phyloP scores from a whole-genome alignment of 2,113 vertebrate species.

The Sander lucioperca region DNA sequence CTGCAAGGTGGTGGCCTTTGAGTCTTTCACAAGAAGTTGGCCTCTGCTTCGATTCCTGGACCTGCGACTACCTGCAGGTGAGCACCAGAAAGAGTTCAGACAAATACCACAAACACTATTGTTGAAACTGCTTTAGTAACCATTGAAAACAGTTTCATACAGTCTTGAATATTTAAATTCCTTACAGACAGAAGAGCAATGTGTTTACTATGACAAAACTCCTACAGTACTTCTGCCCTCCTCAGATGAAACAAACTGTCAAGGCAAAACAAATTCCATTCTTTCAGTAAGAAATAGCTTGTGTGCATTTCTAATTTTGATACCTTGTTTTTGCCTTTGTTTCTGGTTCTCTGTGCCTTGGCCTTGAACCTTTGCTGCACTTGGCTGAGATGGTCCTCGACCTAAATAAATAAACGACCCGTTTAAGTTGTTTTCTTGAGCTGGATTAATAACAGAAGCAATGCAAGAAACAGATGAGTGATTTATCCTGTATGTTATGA shows the following conservation, averaged over 20 bases:
- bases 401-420: slow-evolving; percentile 33
- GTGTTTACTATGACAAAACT: neutral
- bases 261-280: neutral
- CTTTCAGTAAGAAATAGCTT: neutral
- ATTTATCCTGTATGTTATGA: neutral
- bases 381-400: slow-evolving; percentile 32
- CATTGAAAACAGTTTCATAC: neutral
- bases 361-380: slow-evolving; percentile 36
- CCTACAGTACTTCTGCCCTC: neutral
- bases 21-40: slow-evolving; percentile 89
- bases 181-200: neutral
- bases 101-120: no score
- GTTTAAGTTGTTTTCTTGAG: neutral
- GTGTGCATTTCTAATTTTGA: neutral
- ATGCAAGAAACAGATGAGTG: neutral
- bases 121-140: neutral
- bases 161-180: neutral
- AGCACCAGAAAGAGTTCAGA: neutral
- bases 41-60: slow-evolving; percentile 93
- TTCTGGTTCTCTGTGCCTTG: slow-evolving; percentile 77
- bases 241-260: fast-evolving
- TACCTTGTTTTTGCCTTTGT: slow-evolving; percentile 92
- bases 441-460: neutral
- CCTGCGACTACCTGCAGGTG: slow-evolving; percentile 88
- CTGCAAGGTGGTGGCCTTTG: slow-evolving; percentile 91